These are phyloP conservation scores for Thaleichthys pacificus DNA, from an alignment of 2,797 vertebrate genomes.

Conservation along the genomic window DNA sequence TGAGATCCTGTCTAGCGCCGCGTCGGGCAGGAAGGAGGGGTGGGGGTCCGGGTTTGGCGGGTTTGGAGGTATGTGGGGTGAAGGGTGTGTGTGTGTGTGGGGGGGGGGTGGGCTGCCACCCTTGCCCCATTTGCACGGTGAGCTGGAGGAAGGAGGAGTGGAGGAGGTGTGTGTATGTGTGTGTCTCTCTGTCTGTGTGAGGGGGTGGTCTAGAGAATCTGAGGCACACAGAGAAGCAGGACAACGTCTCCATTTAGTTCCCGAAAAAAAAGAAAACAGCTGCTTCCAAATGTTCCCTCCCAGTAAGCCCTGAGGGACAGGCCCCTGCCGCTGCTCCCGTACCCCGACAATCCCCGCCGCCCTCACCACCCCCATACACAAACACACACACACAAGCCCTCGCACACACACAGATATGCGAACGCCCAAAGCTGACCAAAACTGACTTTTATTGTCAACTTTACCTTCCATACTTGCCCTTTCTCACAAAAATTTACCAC, in stretches of 20 bases:
- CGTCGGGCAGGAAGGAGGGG: constrained; percentile 55
- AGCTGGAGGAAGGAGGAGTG: neutral
- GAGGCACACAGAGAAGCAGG: constrained; percentile 32
- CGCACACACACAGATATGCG: constrained; percentile 7
- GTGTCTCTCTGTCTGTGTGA: neutral
- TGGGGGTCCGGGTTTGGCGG: constrained; percentile 16
- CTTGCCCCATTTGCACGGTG: neutral
- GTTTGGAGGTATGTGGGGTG: constrained; percentile 28
- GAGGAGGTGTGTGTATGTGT: neutral
- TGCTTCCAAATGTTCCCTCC: constrained; percentile 63
- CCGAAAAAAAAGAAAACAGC: constrained; percentile 56
- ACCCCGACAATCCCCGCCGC: constrained; percentile 23
- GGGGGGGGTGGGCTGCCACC: constrained; percentile 40
- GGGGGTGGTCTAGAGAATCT: constrained; percentile 18
- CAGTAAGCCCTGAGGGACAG: constrained; percentile 51
- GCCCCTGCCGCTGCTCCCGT: constrained; percentile 28
- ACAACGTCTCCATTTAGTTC: constrained; percentile 73
- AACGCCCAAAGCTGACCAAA: constrained; percentile 9
- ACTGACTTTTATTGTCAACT: constrained; percentile 1
- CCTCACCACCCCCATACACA: constrained; percentile 3
- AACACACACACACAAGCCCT: constrained; percentile 20
- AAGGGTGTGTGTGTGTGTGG: constrained; percentile 46
- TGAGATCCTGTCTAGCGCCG: constrained; percentile 61
- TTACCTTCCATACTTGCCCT: neutral
- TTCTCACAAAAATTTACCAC: constrained; percentile 5